Conservation (phyloP, 2,888 invertebrate species). For the Prenolepis imparis region DNA sequence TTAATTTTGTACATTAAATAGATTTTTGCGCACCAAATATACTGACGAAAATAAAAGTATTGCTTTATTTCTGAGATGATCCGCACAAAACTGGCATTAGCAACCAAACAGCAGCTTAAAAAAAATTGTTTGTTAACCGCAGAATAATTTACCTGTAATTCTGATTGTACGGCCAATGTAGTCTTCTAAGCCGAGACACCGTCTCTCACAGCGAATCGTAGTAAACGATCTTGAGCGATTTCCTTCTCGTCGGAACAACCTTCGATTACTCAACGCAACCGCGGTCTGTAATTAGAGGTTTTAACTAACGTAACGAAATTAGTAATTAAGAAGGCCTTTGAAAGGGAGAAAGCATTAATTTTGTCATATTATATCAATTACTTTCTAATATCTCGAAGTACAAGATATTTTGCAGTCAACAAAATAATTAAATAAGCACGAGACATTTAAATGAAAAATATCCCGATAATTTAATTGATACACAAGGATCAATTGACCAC, state of each 20-base stretch:
- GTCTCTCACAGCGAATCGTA: not conserved
- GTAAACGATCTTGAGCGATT: not conserved
- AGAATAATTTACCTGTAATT: constrained; percentile 34
- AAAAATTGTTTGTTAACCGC: not conserved
- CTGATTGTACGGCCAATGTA: constrained; percentile 21
- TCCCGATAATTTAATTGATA: not conserved
- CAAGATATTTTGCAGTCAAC: not conserved
- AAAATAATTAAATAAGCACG: not conserved
- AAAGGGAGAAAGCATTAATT: not conserved
- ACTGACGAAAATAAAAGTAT: not conserved
- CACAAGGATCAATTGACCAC: not conserved
- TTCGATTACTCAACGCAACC: constrained; percentile 7
- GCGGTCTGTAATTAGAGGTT: constrained; percentile 55
- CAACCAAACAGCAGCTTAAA: not conserved
- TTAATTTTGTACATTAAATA: not conserved
- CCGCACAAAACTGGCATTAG: not conserved
- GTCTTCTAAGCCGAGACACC: not conserved
- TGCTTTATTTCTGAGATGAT: not conserved
- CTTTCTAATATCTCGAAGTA: not conserved
- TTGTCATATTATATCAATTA: not conserved
- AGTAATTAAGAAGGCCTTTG: not conserved
- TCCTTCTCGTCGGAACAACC: not conserved
- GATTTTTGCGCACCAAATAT: not conserved
- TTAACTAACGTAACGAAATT: not conserved
- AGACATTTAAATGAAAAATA: not conserved